Evolutionary conservation across 2,888 invertebrate species (phyloP).

Genomic region (Troglohyphantes excavatus): DNA sequence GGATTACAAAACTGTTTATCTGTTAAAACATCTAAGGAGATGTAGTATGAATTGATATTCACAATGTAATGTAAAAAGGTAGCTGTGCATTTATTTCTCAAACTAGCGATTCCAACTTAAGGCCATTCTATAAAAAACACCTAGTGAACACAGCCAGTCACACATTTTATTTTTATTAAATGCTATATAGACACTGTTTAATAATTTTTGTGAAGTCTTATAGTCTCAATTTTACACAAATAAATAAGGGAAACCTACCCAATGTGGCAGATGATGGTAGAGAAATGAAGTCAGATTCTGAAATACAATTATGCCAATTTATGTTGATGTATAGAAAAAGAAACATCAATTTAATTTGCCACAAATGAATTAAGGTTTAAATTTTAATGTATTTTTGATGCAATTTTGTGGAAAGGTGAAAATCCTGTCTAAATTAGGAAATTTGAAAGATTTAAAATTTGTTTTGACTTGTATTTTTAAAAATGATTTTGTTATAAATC

Average conservation of each 20-base stretch:
- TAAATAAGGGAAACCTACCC: conserved; percentile 18
- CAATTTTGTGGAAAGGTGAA: neutral
- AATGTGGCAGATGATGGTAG: neutral
- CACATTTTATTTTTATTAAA: too few relatives aligned
- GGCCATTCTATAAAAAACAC: too few relatives aligned
- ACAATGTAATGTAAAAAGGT: too few relatives aligned
- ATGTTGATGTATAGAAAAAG: neutral
- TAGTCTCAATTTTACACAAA: neutral
- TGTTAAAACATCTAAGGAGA: too few relatives aligned
- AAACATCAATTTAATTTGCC: neutral
- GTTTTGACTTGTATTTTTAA: neutral
- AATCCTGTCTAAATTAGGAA: neutral
- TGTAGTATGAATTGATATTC: too few relatives aligned
- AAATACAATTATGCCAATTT: neutral
- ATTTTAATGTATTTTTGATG: neutral
- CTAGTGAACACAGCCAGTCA: too few relatives aligned
- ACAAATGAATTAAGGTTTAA: neutral
- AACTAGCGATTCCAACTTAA: too few relatives aligned
- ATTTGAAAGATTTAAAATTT: neutral
- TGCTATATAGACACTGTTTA: too few relatives aligned
- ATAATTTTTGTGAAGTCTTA: too few relatives aligned
- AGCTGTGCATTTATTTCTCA: too few relatives aligned
- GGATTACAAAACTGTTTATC: too few relatives aligned
- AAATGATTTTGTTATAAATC: too few relatives aligned
- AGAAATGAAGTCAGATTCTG: conserved; percentile 52